Percentiles rank a stretch among this genome's conserved stretches.
These are phyloP conservation scores for Perodicticus potto DNA, from an alignment of 2,797 vertebrate genomes.

Conservation along the genomic window DNA sequence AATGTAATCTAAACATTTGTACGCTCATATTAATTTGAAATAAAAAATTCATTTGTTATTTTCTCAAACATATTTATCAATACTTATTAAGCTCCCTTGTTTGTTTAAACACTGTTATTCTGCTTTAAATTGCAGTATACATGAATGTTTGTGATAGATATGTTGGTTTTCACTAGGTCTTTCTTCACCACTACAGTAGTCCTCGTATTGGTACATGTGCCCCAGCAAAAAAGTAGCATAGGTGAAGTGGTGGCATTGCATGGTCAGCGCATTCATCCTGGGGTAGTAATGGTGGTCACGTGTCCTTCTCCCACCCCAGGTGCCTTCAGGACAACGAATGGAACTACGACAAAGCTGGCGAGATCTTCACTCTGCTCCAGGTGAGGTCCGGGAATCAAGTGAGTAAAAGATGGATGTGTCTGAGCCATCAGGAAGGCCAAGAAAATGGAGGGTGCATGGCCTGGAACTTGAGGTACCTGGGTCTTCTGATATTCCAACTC, in stretches of 20 bases:
- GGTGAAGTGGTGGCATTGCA: not conserved
- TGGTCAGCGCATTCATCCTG: not conserved
- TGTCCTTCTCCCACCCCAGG: constrained; percentile 81
- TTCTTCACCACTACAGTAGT: not conserved
- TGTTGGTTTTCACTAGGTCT: not conserved
- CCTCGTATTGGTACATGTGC: not conserved
- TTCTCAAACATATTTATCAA: not conserved
- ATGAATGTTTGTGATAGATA: not conserved
- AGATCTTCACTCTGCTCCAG: constrained; percentile 91
- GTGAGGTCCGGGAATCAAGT: constrained; percentile 83
- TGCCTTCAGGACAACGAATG: constrained; percentile 93
- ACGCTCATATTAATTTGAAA: too few species aligned
- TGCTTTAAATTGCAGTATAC: not conserved
- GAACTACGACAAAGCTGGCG: constrained; percentile 91
- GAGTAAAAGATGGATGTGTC: not conserved
- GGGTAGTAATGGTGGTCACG: not conserved
- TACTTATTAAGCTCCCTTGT: not conserved
- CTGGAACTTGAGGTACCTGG: not conserved
- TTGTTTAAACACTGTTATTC: not conserved
- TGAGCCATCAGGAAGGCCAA: not conserved
- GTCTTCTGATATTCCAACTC: not conserved
- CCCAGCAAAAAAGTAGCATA: not conserved
- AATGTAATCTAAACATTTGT: too few species aligned
- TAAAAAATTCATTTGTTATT: not conserved
- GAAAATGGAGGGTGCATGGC: not conserved